Conservation (phyloP, 2,888 invertebrate genomes). For the Phyto melanocephala region DNA sequence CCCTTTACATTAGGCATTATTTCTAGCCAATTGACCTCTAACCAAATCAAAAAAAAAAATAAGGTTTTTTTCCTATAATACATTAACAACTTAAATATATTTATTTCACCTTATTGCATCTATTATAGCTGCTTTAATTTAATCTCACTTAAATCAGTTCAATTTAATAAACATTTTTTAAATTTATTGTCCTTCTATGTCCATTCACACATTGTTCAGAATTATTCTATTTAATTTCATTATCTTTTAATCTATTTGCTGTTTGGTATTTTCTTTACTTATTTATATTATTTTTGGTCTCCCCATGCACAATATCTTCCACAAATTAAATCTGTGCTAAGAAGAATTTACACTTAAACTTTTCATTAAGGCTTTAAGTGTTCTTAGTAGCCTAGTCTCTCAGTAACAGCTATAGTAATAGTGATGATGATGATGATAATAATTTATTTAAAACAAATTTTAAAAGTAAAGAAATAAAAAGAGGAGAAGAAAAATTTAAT, state of each 20-base stretch:
- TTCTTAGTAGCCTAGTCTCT: neutral
- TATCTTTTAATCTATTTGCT: constrained; percentile 31
- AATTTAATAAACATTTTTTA: neutral
- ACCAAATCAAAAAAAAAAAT: neutral
- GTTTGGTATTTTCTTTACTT: neutral
- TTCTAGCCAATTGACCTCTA: too few species aligned
- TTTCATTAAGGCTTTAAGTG: constrained; percentile 38
- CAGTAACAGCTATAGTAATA: neutral
- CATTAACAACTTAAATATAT: neutral
- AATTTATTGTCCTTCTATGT: neutral
- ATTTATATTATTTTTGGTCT: neutral
- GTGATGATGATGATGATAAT: neutral
- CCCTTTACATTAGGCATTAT: too few species aligned
- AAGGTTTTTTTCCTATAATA: too few species aligned
- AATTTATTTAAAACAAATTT: constrained; percentile 19
- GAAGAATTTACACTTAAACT: constrained; percentile 28
- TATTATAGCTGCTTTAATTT: too few species aligned
- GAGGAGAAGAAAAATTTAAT: too few species aligned
- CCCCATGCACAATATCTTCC: constrained; percentile 6
- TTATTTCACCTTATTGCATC: neutral
- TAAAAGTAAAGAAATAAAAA: neutral
- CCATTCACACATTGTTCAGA: neutral
- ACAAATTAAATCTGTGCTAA: constrained; percentile 25
- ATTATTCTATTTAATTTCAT: neutral
- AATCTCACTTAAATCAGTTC: neutral